Percentiles rank a stretch among this genome's conserved stretches.
phyloP scores from a whole-genome alignment of 2,113 vertebrate species.

The Tricholaema leucomelas region DNA sequence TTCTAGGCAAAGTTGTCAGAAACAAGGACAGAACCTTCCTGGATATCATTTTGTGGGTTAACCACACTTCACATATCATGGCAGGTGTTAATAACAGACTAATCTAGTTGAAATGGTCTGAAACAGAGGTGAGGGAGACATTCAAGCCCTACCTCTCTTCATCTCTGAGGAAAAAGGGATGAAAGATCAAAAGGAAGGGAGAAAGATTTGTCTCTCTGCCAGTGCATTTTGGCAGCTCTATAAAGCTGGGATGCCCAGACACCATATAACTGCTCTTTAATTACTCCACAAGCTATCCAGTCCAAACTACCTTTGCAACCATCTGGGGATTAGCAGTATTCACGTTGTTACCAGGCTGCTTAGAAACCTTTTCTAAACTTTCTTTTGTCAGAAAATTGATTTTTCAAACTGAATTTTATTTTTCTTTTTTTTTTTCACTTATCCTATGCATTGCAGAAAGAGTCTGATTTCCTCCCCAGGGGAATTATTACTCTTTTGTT shows the following conservation, averaged over 20 bases:
- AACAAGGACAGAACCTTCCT: background rate
- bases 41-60: background rate
- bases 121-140: background rate
- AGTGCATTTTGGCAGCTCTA: background rate
- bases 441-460: background rate
- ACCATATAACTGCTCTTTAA: background rate
- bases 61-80: background rate
- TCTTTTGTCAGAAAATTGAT: background rate
- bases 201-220: background rate
- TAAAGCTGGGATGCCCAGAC: background rate
- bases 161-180: background rate
- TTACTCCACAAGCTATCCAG: background rate
- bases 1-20: background rate
- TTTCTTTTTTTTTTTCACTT: background rate
- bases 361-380: background rate
- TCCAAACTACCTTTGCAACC: background rate
- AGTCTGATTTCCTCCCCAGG: background rate
- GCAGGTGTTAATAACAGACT: background rate
- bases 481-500: background rate
- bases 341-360: background rate
- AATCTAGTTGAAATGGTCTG: background rate
- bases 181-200: background rate
- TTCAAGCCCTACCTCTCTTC: background rate
- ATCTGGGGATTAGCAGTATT: background rate
- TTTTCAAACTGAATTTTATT: background rate